These are phyloP conservation scores for Muntiacus muntjak DNA, from an alignment of 2,113 vertebrate species.

Conservation along the genomic window DNA sequence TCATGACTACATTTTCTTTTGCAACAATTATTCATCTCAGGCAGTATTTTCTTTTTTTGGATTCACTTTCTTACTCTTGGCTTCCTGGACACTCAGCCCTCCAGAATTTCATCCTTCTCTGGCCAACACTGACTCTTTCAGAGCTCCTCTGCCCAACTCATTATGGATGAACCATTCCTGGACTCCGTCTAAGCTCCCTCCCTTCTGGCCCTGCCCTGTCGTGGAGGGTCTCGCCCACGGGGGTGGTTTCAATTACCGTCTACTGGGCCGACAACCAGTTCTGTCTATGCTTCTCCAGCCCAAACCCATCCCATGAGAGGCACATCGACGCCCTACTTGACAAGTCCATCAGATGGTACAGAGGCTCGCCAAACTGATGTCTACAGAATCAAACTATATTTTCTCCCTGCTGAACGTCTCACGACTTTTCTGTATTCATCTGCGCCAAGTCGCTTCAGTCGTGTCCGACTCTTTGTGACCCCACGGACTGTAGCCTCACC, in stretches of 20 bases:
- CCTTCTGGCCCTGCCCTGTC: neutral
- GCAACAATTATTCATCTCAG: too few species aligned
- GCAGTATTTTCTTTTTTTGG: slow-evolving; percentile 77
- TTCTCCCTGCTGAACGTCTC: neutral
- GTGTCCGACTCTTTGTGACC: neutral
- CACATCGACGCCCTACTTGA: neutral
- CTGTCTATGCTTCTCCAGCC: neutral
- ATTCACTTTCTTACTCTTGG: slow-evolving; percentile 78
- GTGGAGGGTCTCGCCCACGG: neutral
- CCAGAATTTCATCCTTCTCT: neutral
- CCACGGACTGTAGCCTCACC: neutral
- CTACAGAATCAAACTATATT: too few species aligned
- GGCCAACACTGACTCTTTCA: neutral
- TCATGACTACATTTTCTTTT: neutral
- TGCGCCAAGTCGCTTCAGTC: neutral
- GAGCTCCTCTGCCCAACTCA: neutral
- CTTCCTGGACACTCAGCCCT: neutral
- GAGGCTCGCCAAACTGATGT: neutral
- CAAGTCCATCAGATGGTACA: neutral
- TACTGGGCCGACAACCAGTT: fast-evolving
- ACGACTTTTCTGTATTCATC: fast-evolving
- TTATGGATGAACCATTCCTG: fast-evolving
- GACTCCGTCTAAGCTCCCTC: too few species aligned
- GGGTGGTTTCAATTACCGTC: neutral
- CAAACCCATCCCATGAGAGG: too few species aligned